Evolutionary conservation across 2,797 vertebrate genomes (phyloP), one percentile per base, ranked within the genome.

Genomic region (Falco concolor): DNA sequence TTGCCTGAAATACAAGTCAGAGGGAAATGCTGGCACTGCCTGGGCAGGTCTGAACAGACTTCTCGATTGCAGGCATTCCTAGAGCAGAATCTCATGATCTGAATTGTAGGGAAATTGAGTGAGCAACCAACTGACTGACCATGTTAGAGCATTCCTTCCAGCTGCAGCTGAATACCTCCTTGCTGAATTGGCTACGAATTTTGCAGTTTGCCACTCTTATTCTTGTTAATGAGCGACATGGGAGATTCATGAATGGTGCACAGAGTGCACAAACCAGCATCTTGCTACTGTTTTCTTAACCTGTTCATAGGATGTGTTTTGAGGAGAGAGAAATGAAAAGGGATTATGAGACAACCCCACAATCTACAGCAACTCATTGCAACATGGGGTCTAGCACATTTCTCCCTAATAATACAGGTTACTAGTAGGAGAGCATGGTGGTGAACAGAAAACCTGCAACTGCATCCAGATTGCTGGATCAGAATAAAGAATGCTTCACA

Each of bases 401-500:
- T 93, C 36, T 54, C 38, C 44, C 34, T 83, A 21, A 77, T 87
- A 65, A 44, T 61, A 22, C 8, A 7, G 42, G 22, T 89, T 69
- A 20, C 52, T 28, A 32, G 24, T 32, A 72, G 81, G 68, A 24
- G 1, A 87, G 52, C 32, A 3, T 1, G 1, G 54, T 40, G 49
- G 42, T 65, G 73, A 86, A 16, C 68, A 77, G 80, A 82, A 79
- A 91, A 77, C 60, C 34, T 89, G 64, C 68, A 77, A 52, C 56
- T 5, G 3, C 5, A 1, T 85, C 38, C 75, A 64, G 64, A 44
- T 57, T 93, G 75, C 72, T 85, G 75, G 40, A 16, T 95, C 65
- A 84, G 78, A 85, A 85, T 92, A 93, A 94, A 95, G 93, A 90
- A 16, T 72, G 69, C 78, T 94, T 96, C 93, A 94, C 36, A 61